Conservation (phyloP, 1,140 invertebrate genomes). For the Pogonognathellus flavescens region DNA sequence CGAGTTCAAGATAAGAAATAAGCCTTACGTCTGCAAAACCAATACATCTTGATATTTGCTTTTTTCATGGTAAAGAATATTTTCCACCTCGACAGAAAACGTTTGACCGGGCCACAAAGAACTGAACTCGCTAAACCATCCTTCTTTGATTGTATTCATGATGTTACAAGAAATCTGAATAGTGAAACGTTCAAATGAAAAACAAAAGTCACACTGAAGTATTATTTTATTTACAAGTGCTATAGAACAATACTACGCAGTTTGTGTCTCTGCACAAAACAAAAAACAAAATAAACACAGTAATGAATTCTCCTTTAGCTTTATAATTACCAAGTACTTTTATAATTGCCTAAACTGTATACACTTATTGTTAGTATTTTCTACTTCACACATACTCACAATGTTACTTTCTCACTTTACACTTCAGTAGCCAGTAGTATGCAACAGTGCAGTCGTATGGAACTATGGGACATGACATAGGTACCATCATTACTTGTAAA, state of each 20-base stretch:
- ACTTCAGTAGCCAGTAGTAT: too few species aligned
- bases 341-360: too few species aligned
- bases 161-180: too few species aligned
- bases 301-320: not conserved
- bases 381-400: too few species aligned
- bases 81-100: constrained; percentile 89
- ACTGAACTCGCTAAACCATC: constrained; percentile 93
- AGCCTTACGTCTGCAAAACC: constrained; percentile 87
- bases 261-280: not conserved
- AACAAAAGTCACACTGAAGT: not conserved
- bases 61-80: constrained; percentile 84
- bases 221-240: too few species aligned
- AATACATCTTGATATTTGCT: constrained; percentile 92
- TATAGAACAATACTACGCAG: too few species aligned
- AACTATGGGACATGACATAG: too few species aligned
- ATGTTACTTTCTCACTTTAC: too few species aligned
- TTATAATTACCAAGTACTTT: not conserved
- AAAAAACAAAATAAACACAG: not conserved
- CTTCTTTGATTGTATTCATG: constrained; percentile 79
- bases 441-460: too few species aligned
- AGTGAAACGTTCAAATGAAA: not conserved
- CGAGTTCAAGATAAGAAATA: not conserved
- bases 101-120: constrained; percentile 92
- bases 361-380: too few species aligned
- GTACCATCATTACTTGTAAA: too few species aligned